Evolutionary conservation across 37 sponge, comb jelly and placozoan genomes (phyloP), one percentile per base, ranked within the genome.

Genomic region (Agelas oroides): DNA sequence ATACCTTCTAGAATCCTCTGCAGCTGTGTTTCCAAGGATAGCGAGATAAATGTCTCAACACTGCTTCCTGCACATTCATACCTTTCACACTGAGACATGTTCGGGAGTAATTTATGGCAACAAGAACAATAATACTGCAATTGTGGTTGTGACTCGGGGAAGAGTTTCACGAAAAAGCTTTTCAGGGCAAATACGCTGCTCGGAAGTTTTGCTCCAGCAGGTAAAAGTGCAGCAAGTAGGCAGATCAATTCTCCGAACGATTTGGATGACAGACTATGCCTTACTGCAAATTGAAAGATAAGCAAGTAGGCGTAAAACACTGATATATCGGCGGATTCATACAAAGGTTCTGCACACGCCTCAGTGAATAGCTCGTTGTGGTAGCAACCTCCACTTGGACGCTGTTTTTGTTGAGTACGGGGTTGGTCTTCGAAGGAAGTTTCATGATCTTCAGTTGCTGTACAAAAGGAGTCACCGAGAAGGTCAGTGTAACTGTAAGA

Each of bases 51-150:
- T 27, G n/a, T 62, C n/a, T 27, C 63, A 62, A 62, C 63, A 62
- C 63, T 28, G n/a, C 27, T 62, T 5, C 27, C 27, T 62, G 63
- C 27, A 8, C 63, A 62, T 11, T 62, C 63, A 12, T 28, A 24
- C 63, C 27, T 27, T 62, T 27, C 63, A 62, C n/a, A 27, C n/a
- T 62, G 27, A 62, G 27, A 27, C 63, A 62, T 28, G 27, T 62
- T n/a, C n/a, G 15, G 65, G 11, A 64, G n/a, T 24, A 30, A 30
- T 30, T 18, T 25, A 25, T 69, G 70, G 70, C 70, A 69, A 69
- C 53, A 73, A 46, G 36, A 46, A 73, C 73, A 73, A 34, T 73
- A 73, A 2, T 40, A 41, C 53, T 73, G 53, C 53, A 46, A 24
- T 40, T 34, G 23, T 40, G 73, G 20, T 23, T 37, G 53, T 39